Percentiles rank a stretch among this genome's conserved stretches.
These are phyloP conservation scores for Spinus olivaceus DNA, from an alignment of 2,797 vertebrate genomes.

Conservation along the genomic window DNA sequence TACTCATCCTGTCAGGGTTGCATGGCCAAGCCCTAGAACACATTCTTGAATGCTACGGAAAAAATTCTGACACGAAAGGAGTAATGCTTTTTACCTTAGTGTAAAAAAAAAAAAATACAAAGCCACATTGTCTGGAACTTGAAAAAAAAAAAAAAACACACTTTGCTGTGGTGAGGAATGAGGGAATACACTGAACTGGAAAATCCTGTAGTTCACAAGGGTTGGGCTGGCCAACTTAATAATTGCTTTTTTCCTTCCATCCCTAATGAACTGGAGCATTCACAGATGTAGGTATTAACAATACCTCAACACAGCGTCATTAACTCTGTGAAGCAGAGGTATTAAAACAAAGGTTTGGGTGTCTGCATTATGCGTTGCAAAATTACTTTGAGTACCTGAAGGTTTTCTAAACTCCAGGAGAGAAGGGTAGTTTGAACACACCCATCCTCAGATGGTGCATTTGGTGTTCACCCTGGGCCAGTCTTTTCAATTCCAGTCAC, in stretches of 20 bases:
- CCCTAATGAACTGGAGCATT: neutral
- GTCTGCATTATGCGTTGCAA: neutral
- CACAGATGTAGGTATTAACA: neutral
- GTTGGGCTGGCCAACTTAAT: neutral
- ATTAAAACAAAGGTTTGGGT: neutral
- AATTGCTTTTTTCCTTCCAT: slow-evolving; percentile 21
- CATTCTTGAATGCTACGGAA: neutral
- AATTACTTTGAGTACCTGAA: neutral
- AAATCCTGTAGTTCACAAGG: slow-evolving; percentile 28
- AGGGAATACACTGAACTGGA: slow-evolving; percentile 37
- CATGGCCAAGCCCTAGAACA: neutral
- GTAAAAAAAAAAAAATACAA: neutral
- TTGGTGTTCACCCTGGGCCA: neutral
- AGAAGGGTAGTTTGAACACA: neutral
- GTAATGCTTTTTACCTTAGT: neutral
- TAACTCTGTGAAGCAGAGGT: neutral
- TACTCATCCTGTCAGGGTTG: neutral
- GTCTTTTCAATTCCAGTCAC: neutral
- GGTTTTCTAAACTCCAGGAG: neutral
- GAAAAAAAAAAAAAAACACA: neutral
- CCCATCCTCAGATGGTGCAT: neutral
- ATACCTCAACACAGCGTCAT: neutral
- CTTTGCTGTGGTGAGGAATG: neutral
- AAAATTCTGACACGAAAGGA: neutral
- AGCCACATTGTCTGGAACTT: neutral